These are phyloP conservation scores for Equus quagga DNA, from an alignment of 2,113 vertebrate genomes.

Conservation along the genomic window DNA sequence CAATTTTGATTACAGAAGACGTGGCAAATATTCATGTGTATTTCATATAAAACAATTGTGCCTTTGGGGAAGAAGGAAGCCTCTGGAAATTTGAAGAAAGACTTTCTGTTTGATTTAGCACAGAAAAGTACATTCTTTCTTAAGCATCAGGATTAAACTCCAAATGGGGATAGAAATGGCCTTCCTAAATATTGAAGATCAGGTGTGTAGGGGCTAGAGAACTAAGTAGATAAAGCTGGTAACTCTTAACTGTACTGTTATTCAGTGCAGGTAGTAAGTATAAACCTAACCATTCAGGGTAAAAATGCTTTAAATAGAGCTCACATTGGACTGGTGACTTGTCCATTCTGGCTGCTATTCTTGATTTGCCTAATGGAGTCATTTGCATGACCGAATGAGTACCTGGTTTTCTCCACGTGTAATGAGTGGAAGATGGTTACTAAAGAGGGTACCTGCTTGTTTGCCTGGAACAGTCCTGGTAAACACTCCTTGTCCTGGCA, in stretches of 20 bases:
- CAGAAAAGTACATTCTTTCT: background rate
- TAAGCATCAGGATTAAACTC: constrained; percentile 25
- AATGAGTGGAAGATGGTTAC: background rate
- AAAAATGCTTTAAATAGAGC: background rate
- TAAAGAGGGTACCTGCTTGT: background rate
- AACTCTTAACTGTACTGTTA: background rate
- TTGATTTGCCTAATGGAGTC: background rate
- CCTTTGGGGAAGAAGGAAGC: background rate
- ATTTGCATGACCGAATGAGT: background rate
- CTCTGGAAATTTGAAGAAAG: constrained; percentile 34
- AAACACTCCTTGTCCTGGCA: background rate
- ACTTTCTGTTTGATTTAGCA: constrained; percentile 27
- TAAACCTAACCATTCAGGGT: background rate
- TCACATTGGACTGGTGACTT: background rate
- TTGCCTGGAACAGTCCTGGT: constrained; percentile 30
- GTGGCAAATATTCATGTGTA: background rate
- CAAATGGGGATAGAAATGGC: constrained; percentile 17
- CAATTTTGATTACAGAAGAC: background rate
- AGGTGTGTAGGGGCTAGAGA: background rate
- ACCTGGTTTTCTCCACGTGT: background rate
- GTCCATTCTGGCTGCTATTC: background rate
- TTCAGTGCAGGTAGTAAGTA: background rate
- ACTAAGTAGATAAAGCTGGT: background rate
- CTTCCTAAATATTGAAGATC: background rate
- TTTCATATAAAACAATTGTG: background rate